Evolutionary conservation across 2,888 invertebrate genomes (phyloP).

Genomic region (Microplitis deprimator): DNA sequence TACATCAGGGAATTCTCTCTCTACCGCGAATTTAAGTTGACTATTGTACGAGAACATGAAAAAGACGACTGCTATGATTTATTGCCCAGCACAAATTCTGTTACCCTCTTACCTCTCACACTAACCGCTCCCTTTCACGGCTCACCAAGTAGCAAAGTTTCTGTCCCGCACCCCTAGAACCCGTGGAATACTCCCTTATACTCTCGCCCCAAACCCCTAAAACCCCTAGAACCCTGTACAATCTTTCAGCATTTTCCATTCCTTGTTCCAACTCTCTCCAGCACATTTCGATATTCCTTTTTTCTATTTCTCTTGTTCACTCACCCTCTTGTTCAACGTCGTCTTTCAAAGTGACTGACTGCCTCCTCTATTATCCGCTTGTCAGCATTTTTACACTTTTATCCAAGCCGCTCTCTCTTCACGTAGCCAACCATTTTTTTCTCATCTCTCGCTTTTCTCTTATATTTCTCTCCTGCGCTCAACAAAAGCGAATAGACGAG

Average conservation of each 20-base stretch:
- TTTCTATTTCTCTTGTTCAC: slow-evolving; percentile 44
- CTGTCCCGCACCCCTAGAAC: slow-evolving; percentile 26
- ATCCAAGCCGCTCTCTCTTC: slow-evolving; percentile 52
- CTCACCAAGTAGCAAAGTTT: slow-evolving; percentile 59
- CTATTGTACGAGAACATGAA: slow-evolving; percentile 52
- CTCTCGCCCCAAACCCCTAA: slow-evolving; percentile 29
- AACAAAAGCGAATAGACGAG: background rate
- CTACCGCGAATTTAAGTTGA: slow-evolving; percentile 10
- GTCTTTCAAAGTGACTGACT: slow-evolving; percentile 72
- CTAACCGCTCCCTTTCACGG: slow-evolving; percentile 70
- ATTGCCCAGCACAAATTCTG: slow-evolving; percentile 70
- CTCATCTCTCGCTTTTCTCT: slow-evolving; percentile 4
- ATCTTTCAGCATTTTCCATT: slow-evolving; percentile 21
- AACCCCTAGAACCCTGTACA: slow-evolving; percentile 44
- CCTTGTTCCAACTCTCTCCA: slow-evolving; percentile 21
- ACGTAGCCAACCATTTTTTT: slow-evolving; percentile 43
- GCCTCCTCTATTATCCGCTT: slow-evolving; percentile 72
- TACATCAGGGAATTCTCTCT: slow-evolving; percentile 36
- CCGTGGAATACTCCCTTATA: slow-evolving; percentile 32
- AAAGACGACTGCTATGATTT: slow-evolving; percentile 68
- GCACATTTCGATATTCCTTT: slow-evolving; percentile 29
- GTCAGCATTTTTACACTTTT: slow-evolving; percentile 72
- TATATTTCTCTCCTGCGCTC: background rate
- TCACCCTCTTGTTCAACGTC: slow-evolving; percentile 66
- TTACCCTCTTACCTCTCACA: slow-evolving; percentile 65